Conservation (phyloP, 1,140 invertebrate genomes). For the Melanaphis sacchari region DNA sequence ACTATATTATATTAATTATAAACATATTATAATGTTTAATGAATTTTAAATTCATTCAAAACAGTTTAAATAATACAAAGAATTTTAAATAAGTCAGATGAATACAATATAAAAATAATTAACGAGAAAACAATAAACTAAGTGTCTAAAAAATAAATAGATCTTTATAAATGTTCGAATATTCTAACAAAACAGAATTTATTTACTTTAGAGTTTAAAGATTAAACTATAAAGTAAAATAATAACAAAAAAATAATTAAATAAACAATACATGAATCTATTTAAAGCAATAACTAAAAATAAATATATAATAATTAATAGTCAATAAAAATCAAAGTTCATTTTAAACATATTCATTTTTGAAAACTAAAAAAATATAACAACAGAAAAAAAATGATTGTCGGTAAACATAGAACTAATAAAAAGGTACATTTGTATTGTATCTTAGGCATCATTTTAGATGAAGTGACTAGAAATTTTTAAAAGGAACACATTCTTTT, state of each 20-base stretch:
- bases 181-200: background rate
- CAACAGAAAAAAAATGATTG: constrained; percentile 35
- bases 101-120: constrained; percentile 20
- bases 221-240: constrained; percentile 12
- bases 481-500: constrained; percentile 32
- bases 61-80: background rate
- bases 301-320: constrained; percentile 34
- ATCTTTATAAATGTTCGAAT: constrained; percentile 1
- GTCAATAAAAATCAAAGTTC: constrained; percentile 13
- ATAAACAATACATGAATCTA: background rate
- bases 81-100: background rate
- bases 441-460: constrained; percentile 42
- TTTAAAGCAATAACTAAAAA: constrained; percentile 2
- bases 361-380: constrained; percentile 21
- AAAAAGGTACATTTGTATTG: constrained; percentile 32
- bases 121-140: background rate
- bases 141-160: background rate
- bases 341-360: constrained; percentile 17
- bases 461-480: constrained; percentile 51
- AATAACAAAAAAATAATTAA: constrained; percentile 38
- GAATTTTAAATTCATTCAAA: background rate
- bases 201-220: background rate
- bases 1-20: background rate
- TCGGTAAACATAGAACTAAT: constrained; percentile 36
- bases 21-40: background rate